These are phyloP conservation scores for Ceratina calcarata DNA, from an alignment of 1,140 invertebrate genomes.

Conservation along the genomic window DNA sequence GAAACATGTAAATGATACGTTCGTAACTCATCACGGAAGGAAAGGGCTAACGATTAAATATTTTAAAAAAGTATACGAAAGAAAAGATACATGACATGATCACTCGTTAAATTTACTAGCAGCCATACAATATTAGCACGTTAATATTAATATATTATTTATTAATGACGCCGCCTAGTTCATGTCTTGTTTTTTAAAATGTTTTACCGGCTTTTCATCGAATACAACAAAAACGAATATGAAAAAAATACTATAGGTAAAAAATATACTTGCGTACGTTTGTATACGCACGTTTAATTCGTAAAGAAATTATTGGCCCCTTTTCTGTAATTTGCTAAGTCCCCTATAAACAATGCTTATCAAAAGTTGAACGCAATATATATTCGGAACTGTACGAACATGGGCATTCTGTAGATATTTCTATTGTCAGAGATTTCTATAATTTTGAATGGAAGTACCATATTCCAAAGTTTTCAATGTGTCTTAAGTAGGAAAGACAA, in stretches of 20 bases:
- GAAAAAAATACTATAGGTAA: constrained; percentile 33
- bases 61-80: neutral
- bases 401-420: neutral
- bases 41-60: constrained; percentile 4
- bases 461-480: neutral
- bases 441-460: constrained; percentile 10
- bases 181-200: neutral
- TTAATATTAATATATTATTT: constrained; percentile 54
- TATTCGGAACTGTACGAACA: neutral
- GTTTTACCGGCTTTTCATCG: neutral
- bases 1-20: constrained; percentile 5
- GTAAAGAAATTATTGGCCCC: constrained; percentile 31
- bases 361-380: constrained; percentile 12
- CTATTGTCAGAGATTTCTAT: neutral
- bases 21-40: neutral
- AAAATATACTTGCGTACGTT: constrained; percentile 27
- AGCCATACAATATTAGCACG: constrained; percentile 25
- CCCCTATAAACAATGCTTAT: neutral
- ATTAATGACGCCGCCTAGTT: constrained; percentile 12
- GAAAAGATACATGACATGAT: constrained; percentile 25
- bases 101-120: constrained; percentile 18
- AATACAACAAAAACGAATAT: neutral
- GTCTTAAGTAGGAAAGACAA: too few species aligned
- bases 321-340: constrained; percentile 1
- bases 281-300: constrained; percentile 1